Conservation (phyloP, 2,797 vertebrate species). For the Betta splendens region DNA sequence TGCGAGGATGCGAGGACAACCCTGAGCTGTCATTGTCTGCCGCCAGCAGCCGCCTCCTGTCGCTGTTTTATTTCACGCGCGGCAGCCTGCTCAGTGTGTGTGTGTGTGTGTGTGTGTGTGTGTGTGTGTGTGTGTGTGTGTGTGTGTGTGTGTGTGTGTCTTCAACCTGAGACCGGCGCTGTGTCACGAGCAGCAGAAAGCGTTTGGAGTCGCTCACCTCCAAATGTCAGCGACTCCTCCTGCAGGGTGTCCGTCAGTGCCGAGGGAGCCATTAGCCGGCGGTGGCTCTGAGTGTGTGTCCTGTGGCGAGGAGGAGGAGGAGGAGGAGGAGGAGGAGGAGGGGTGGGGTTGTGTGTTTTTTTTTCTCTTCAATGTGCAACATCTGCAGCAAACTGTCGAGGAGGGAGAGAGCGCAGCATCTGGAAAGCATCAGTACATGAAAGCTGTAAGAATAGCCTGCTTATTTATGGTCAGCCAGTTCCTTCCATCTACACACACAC, state of each 20-base stretch:
- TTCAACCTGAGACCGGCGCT: conserved; percentile 46
- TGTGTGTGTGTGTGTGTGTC: conserved; percentile 3
- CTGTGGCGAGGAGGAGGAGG: too few species aligned
- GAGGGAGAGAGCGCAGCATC: conserved; percentile 21
- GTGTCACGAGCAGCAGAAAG: conserved; percentile 53
- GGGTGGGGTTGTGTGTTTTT: conserved; percentile 22
- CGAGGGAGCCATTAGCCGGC: conserved; percentile 57
- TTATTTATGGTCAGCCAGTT: conserved; percentile 47
- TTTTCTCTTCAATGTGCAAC: conserved; percentile 4
- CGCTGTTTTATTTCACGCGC: conserved; percentile 40
- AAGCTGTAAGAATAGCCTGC: conserved; percentile 18
- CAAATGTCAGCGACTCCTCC: conserved; percentile 64
- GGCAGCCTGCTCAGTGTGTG: conserved; percentile 40
- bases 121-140: conserved; percentile 3
- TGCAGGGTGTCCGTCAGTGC: conserved; percentile 58
- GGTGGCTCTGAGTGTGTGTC: conserved; percentile 32
- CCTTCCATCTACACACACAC: conserved; percentile 10
- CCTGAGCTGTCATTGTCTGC: conserved; percentile 75
- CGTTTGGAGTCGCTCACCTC: conserved; percentile 67
- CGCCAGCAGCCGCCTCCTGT: conserved; percentile 18
- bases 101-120: conserved; percentile 1
- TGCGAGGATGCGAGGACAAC: conserved; percentile 61
- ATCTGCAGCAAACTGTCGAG: conserved; percentile 27
- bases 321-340: too few species aligned
- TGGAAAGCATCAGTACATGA: conserved; percentile 40